Evolutionary conservation across 2,888 invertebrate species (phyloP).

Genomic region (Drosophila aldrichi): DNA sequence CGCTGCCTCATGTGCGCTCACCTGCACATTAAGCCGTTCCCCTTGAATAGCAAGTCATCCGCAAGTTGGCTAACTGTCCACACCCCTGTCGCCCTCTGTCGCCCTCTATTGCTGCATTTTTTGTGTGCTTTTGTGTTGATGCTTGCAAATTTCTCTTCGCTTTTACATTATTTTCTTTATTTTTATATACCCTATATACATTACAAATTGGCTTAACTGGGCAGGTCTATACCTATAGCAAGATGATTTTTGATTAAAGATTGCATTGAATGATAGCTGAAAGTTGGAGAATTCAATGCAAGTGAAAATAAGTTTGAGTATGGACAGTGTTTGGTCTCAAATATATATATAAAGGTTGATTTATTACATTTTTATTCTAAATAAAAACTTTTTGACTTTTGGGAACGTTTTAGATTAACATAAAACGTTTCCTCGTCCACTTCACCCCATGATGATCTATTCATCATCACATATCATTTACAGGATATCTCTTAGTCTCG

Average conservation of each 20-base stretch:
- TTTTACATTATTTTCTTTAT: neutral
- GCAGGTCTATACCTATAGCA: neutral
- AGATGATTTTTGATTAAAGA: no score
- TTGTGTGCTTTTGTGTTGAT: conserved; percentile 34
- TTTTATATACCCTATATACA: conserved; percentile 8
- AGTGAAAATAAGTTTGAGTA: no score
- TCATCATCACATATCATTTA: neutral
- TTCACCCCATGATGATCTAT: no score
- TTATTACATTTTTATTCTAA: no score
- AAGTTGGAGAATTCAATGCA: neutral
- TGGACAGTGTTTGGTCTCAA: no score
- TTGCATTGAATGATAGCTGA: no score
- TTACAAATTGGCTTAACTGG: neutral
- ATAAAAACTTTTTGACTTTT: no score
- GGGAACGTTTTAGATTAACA: no score
- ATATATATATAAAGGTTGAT: no score
- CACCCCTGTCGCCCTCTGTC: neutral
- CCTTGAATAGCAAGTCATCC: conserved; percentile 40
- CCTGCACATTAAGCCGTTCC: conserved; percentile 55
- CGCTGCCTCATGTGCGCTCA: conserved; percentile 39
- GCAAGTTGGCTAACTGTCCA: conserved; percentile 18
- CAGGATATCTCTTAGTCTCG: conserved; percentile 1
- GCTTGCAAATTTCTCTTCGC: conserved; percentile 25
- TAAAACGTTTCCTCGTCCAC: neutral
- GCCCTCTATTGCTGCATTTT: conserved; percentile 1